Percentiles rank a stretch among this genome's conserved stretches.
These are phyloP conservation scores for Cyclophora albipunctata DNA, from an alignment of 2,888 invertebrate species.

Conservation along the genomic window DNA sequence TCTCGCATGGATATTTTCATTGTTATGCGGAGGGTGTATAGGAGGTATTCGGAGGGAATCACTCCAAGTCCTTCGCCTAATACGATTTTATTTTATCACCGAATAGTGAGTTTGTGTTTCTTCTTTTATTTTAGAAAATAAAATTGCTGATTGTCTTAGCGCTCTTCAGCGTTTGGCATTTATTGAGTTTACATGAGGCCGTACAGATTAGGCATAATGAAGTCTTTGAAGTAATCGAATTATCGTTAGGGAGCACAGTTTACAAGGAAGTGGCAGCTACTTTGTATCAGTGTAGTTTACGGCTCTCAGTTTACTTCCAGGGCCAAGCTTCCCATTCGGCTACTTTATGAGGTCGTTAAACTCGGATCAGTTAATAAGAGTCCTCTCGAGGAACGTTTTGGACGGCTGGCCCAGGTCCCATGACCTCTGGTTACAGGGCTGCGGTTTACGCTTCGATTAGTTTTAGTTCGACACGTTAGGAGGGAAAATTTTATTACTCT, in stretches of 20 bases:
- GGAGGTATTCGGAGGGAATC: conserved; percentile 15
- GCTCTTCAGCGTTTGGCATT: too few species aligned
- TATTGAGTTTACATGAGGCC: too few species aligned
- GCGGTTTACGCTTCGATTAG: conserved; percentile 12
- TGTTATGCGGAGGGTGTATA: conserved; percentile 20
- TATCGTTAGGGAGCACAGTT: too few species aligned
- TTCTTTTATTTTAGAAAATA: conserved; percentile 7
- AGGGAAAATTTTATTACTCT: too few species aligned
- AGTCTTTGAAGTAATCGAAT: too few species aligned
- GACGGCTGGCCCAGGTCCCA: conserved; percentile 24
- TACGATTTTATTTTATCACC: conserved; percentile 18
- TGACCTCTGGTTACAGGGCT: conserved; percentile 12
- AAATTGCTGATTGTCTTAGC: conserved; percentile 5
- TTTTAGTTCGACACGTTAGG: too few species aligned
- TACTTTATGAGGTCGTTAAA: conserved; percentile 40
- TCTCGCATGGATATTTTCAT: conserved; percentile 14
- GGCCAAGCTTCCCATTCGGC: conserved; percentile 28
- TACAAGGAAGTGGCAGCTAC: background rate
- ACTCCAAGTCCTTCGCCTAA: conserved; percentile 15
- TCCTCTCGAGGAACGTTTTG: conserved; percentile 26
- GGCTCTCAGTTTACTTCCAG: conserved; percentile 23
- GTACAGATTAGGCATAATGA: too few species aligned
- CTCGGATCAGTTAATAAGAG: conserved; percentile 43
- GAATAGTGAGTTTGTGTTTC: conserved; percentile 10
- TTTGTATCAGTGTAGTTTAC: conserved; percentile 24